phyloP scores from a whole-genome alignment of 2,888 invertebrate genomes.

The Epistrophe eligans region DNA sequence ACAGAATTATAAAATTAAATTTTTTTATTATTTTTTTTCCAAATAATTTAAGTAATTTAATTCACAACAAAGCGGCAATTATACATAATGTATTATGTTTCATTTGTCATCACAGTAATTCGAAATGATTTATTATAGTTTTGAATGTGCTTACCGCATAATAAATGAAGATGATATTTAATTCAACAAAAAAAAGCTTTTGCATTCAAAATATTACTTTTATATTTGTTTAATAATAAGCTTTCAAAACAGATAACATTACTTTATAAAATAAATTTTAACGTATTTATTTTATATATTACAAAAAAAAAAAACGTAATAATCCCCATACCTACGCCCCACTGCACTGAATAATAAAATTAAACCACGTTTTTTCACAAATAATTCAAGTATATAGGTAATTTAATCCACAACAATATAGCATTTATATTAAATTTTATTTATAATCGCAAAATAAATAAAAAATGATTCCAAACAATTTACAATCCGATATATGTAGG shows the following conservation, averaged over 20 bases:
- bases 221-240: background rate
- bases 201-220: too few species aligned
- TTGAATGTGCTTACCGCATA: background rate
- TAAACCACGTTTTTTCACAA: conserved; percentile 20
- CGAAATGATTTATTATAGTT: background rate
- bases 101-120: background rate
- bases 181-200: too few species aligned
- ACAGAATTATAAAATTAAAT: background rate
- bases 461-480: conserved; percentile 5
- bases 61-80: background rate
- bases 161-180: background rate
- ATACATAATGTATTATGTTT: background rate
- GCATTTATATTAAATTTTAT: conserved; percentile 33
- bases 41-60: background rate
- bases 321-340: conserved; percentile 61
- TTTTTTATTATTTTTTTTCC: background rate
- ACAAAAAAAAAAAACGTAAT: background rate
- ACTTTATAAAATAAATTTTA: too few species aligned
- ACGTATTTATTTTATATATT: too few species aligned
- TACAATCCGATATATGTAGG: conserved; percentile 17
- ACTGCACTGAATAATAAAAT: conserved; percentile 45
- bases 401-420: background rate
- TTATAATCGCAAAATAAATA: conserved; percentile 12
- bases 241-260: too few species aligned
- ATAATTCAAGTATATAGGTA: conserved; percentile 14